phyloP scores from a whole-genome alignment of 1,140 invertebrate genomes.

The Drosophila littoralis region DNA sequence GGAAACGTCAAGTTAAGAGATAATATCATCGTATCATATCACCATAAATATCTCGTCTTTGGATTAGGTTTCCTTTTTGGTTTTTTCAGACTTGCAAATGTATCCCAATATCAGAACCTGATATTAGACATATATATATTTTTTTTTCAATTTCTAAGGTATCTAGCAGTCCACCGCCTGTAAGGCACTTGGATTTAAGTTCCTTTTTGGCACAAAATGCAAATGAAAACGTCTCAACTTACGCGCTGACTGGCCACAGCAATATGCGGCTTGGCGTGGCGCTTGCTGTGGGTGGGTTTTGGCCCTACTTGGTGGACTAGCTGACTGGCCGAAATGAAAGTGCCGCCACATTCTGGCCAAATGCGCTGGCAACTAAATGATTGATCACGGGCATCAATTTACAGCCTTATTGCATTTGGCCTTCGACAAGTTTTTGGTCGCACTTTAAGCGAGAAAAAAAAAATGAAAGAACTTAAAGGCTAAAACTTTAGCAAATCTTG shows the following conservation, averaged over 20 bases:
- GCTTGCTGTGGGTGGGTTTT: neutral
- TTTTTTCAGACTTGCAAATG: too few relatives aligned
- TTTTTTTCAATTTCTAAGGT: neutral
- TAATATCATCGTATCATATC: too few relatives aligned
- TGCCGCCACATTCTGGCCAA: conserved; percentile 31
- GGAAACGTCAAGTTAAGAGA: too few relatives aligned
- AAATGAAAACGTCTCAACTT: conserved; percentile 81
- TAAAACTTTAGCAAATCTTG: conserved; percentile 15
- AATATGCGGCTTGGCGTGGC: conserved; percentile 13
- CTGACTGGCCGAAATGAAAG: conserved; percentile 30
- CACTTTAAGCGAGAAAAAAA: conserved; percentile 22
- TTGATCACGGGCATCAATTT: conserved; percentile 79
- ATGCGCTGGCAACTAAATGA: conserved; percentile 54
- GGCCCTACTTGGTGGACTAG: conserved; percentile 2
- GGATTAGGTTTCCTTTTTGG: too few relatives aligned
- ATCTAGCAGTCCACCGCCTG: neutral
- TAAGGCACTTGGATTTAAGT: conserved; percentile 43
- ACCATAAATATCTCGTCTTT: too few relatives aligned
- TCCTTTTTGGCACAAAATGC: conserved; percentile 57
- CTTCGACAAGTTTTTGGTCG: conserved; percentile 57
- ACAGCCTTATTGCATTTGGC: conserved; percentile 65
- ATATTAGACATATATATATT: too few relatives aligned
- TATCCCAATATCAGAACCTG: too few relatives aligned
- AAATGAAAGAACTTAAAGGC: conserved; percentile 44
- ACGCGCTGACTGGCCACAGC: conserved; percentile 37